phyloP scores from a whole-genome alignment of 1,140 invertebrate species.

The Heliconius melpomene region DNA sequence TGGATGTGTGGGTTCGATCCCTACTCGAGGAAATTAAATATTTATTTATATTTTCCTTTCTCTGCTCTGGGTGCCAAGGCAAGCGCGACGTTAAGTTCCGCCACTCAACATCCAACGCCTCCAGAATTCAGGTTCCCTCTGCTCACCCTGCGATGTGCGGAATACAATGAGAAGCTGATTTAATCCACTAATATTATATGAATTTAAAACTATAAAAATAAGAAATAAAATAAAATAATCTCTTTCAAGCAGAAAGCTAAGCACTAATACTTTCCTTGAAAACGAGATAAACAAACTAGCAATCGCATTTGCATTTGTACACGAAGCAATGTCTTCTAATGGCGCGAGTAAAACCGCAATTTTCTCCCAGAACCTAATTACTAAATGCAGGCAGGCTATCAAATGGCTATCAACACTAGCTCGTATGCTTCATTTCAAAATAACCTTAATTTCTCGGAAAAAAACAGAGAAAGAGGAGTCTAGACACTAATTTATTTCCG shows the following conservation, averaged over 20 bases:
- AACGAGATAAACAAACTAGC: slow-evolving; percentile 16
- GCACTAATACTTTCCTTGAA: not conserved
- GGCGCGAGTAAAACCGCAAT: slow-evolving; percentile 13
- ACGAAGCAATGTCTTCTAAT: slow-evolving; percentile 20
- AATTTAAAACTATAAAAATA: not conserved
- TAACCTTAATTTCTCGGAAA: slow-evolving; percentile 15
- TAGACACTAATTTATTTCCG: too few species aligned
- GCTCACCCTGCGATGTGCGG: too few species aligned
- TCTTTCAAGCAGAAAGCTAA: not conserved
- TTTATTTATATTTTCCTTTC: too few species aligned
- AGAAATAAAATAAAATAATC: not conserved
- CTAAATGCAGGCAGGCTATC: slow-evolving; percentile 24
- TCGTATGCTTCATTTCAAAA: slow-evolving; percentile 28
- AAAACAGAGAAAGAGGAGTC: too few species aligned
- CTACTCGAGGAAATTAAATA: too few species aligned
- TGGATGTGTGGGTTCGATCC: too few species aligned
- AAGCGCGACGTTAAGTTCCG: too few species aligned
- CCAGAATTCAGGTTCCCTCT: too few species aligned
- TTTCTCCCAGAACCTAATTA: slow-evolving; percentile 28
- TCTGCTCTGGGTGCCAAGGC: not conserved
- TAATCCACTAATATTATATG: too few species aligned
- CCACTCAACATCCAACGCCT: too few species aligned
- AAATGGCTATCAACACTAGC: slow-evolving; percentile 16
- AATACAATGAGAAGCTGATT: too few species aligned
- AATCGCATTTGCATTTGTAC: slow-evolving; percentile 16